Base-by-base conservation (phyloP, 2,113 vertebrate genomes). In the Heterotis niloticus region DNA sequence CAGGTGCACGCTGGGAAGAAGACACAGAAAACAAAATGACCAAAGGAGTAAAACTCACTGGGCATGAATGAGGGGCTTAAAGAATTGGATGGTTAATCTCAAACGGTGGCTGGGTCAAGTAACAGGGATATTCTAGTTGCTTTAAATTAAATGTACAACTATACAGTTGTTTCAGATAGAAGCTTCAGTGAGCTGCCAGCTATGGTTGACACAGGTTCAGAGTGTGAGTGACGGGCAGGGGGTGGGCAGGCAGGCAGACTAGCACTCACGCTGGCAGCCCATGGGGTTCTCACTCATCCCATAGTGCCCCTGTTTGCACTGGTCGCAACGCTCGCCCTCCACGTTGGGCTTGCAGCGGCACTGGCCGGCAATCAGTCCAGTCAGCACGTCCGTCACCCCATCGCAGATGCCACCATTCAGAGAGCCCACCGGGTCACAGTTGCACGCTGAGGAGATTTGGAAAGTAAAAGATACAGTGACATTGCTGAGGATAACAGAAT, bases 281-380 rank as follows among this genome's bases (percentile, higher is more conserved):
- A 88, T 86, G 0, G 93, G 90, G 24, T 75, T 57, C 1, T 95
- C 90, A 75, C 89, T 94, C 82, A 99, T 88, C 34, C 91, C 94
- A 59, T 94, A 98, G 86, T 95, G 92, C 0, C 93, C 95, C 85
- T 92, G 93, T 86, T 93, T 96, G 90, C 98, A 99, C 83, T 90
- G 88, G 76, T 98, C 94, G 77, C 98, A 99, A 1, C 93, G 94
- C 18, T 98, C 97, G 26, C 98, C 98, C 86, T 99, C 96, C 0
- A 98, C 96, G 10, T 96, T 93, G n/a, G 88, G 82, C 84, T 98
- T 99, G 84, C 98, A 99, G 9, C 96, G 96, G 81, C 98, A 99
- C 82, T 98, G 98, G 54, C 98, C 97, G 0, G 97, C 92, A 57
- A 98, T 98, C 78, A 98, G 90, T 12, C 97, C 96, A 0, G 83